A percentile compares a stretch with the other conserved stretches of the same genome.
These are phyloP conservation scores for Resseliella maxima DNA, from an alignment of 2,888 invertebrate species.

Conservation along the genomic window DNA sequence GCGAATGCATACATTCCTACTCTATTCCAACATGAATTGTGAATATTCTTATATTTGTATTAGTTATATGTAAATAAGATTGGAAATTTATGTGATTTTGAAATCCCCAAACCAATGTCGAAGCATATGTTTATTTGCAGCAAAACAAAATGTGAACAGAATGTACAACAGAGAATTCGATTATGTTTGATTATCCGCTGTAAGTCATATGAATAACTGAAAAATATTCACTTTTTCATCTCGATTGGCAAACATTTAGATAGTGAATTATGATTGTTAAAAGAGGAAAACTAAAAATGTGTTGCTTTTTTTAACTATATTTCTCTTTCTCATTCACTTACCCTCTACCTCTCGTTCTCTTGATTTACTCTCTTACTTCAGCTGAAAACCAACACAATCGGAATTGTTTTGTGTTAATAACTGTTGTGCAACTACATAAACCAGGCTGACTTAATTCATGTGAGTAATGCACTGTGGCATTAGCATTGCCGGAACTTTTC, in stretches of 20 bases:
- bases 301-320: background rate
- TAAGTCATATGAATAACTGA: constrained; percentile 11
- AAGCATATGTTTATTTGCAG: background rate
- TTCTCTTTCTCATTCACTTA: no score
- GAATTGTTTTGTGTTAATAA: constrained; percentile 33
- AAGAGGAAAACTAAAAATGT: background rate
- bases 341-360: no score
- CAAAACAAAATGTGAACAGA: background rate
- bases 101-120: background rate
- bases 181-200: constrained; percentile 48
- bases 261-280: background rate
- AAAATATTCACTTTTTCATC: background rate
- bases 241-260: background rate
- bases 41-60: background rate
- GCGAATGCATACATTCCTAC: background rate
- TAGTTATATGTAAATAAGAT: constrained; percentile 12
- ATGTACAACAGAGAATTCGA: constrained; percentile 40
- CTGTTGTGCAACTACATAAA: background rate
- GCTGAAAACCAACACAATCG: no score
- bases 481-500: background rate
- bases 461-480: constrained; percentile 26
- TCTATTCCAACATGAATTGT: background rate
- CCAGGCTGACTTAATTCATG: constrained; percentile 29
- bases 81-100: background rate
- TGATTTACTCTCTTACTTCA: no score